These are phyloP conservation scores for Hafferia zeledoni DNA, from an alignment of 2,797 vertebrate genomes.

Conservation along the genomic window DNA sequence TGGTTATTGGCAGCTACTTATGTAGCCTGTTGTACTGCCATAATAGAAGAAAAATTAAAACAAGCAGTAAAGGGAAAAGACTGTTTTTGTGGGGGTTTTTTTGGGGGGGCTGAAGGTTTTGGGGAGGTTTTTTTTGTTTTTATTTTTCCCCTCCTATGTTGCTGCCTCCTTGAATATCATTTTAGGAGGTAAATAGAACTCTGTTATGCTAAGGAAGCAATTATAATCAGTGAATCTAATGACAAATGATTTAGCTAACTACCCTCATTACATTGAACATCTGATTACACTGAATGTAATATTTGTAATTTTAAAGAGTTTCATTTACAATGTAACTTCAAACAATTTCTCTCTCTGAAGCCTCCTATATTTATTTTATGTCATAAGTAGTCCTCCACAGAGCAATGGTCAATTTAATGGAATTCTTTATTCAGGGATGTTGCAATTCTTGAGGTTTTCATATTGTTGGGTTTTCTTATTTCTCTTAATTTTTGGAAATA, in stretches of 20 bases:
- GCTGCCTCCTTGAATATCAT: background rate
- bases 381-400: background rate
- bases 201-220: slow-evolving; percentile 51
- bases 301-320: slow-evolving; percentile 27
- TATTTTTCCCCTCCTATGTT: background rate
- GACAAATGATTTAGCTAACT: slow-evolving; percentile 61
- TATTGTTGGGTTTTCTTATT: background rate
- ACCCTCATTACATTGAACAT: slow-evolving; percentile 22
- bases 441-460: background rate
- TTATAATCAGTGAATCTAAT: slow-evolving; percentile 65
- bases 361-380: background rate
- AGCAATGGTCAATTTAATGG: background rate
- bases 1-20: slow-evolving; percentile 2
- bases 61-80: background rate
- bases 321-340: slow-evolving; percentile 12
- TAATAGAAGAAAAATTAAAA: slow-evolving; percentile 1
- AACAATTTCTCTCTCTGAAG: background rate
- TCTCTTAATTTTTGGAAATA: background rate
- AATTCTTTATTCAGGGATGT: background rate
- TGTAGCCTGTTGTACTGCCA: background rate
- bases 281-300: slow-evolving; percentile 23
- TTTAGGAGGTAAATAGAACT: slow-evolving; percentile 16
- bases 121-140: background rate
- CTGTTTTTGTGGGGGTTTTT: background rate
- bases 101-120: accelerated